Evolutionary conservation across 2,888 invertebrate genomes (phyloP).

Genomic region (Leuctra nigra): DNA sequence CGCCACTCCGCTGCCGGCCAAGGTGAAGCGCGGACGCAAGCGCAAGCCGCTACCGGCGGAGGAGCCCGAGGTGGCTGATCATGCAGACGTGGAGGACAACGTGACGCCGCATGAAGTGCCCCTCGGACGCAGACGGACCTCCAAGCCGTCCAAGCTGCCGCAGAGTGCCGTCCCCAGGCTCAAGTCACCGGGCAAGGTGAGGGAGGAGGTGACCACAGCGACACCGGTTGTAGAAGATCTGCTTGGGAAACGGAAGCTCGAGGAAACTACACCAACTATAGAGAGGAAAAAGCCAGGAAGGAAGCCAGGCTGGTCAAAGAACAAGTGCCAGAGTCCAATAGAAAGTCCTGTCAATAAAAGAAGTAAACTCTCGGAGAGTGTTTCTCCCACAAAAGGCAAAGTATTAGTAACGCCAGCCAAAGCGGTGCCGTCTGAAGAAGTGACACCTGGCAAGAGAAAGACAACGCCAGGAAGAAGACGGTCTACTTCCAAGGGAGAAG

Average conservation of each 20-base stretch:
- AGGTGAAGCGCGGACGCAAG: conserved; percentile 7
- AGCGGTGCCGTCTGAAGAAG: neutral
- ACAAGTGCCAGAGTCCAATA: neutral
- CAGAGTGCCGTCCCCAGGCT: conserved; percentile 6
- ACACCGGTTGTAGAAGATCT: conserved; percentile 3
- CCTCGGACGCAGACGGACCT: conserved; percentile 18
- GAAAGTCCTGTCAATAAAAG: neutral
- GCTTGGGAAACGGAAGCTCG: conserved; percentile 7
- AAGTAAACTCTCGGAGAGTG: neutral
- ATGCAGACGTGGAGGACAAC: conserved; percentile 29
- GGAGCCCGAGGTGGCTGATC: conserved; percentile 23
- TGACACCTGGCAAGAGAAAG: neutral
- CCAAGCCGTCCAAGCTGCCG: conserved; percentile 14
- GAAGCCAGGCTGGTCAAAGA: neutral
- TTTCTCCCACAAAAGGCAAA: conserved; percentile 5
- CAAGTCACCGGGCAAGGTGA: neutral
- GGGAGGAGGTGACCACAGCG: neutral
- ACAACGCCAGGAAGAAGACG: no score
- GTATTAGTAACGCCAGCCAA: neutral
- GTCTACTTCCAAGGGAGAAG: neutral
- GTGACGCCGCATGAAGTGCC: conserved; percentile 25
- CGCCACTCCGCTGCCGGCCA: neutral
- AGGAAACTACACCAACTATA: neutral
- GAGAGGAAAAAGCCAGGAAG: conserved; percentile 20
- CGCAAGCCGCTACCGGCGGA: conserved; percentile 20